Base-by-base conservation (phyloP, 2,797 vertebrate genomes). In the Catharus ustulatus region DNA sequence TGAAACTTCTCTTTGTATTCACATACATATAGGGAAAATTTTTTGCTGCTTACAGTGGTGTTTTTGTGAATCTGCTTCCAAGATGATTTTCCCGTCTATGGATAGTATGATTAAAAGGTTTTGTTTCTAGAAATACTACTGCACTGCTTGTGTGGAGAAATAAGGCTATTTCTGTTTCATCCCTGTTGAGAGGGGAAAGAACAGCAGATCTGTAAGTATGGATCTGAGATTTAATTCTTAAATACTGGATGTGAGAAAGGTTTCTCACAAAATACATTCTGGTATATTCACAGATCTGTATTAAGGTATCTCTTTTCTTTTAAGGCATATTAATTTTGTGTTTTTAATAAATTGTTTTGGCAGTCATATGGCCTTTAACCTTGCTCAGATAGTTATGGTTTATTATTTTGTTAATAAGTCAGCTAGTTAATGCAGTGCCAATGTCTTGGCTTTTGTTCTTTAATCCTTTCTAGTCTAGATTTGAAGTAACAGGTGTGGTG, bases 401-500 rank as follows among this genome's bases (percentile, higher is more conserved):
- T 75, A 63, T 63, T 87, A 62, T 78, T 93, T 91, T 89, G 45
- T 55, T 85, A 80, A 36, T 45, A 74, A 89, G 14, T 76, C 74
- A 88, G 15, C 48, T 68, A 67, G 48, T 83, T 90, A 84, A 61
- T 86, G 36, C 0, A 0, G 29, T 93, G 61, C 36, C 66, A 80
- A 1, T 80, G 49, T 63, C 72, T 74, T 79, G 48, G 71, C 43
- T 84, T 92, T 91, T 89, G 32, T 90, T 84, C 58, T 93, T 59
- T 59, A 66, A 68, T 62, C 32, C 48, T 40, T 82, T 49, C 62
- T 78, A 22, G 48, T 72, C 78, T 83, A 77, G 74, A 76, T 79
- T 69, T 87, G 89, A 82, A 93, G 67, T 94, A 93, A 87, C 94
- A 93, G 83, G 58, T 97, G 76, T 89, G 80, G 24, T 74, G 38